phyloP scores from a whole-genome alignment of 2,888 invertebrate genomes.

The Scaptomyza tumidula region DNA sequence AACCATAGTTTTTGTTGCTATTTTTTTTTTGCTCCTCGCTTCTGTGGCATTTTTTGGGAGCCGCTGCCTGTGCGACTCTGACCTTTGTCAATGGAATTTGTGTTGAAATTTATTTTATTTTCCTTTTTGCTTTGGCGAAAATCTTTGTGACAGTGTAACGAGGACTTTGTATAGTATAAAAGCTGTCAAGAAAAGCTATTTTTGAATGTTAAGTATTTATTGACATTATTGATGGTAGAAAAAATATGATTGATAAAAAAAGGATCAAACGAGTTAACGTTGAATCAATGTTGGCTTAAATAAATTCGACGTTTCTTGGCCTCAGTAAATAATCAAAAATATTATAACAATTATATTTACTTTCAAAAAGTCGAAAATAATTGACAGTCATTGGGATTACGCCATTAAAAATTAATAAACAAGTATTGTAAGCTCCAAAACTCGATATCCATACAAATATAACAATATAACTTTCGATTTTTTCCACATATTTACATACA shows the following conservation, averaged over 20 bases:
- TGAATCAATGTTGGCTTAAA: neutral
- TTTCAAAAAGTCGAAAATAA: constrained; percentile 5
- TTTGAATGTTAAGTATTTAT: constrained; percentile 22
- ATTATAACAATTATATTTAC: constrained; percentile 4
- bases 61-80: constrained; percentile 61
- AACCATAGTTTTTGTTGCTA: constrained; percentile 38
- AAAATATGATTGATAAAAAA: neutral
- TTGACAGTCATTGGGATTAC: constrained; percentile 35
- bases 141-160: constrained; percentile 38
- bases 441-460: constrained; percentile 16
- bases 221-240: constrained; percentile 30
- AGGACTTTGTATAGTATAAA: constrained; percentile 33
- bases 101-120: constrained; percentile 32
- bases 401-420: constrained; percentile 11
- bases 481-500: constrained; percentile 25
- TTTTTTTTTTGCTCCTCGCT: constrained; percentile 24
- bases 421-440: constrained; percentile 13
- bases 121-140: constrained; percentile 43
- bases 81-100: constrained; percentile 76
- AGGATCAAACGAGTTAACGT: neutral
- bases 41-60: constrained; percentile 56
- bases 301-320: neutral
- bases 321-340: constrained; percentile 1
- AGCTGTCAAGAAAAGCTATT: constrained; percentile 27
- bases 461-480: constrained; percentile 63